Percentiles rank a stretch among this genome's conserved stretches.
Evolutionary conservation across 1,140 invertebrate species (phyloP).

Genomic region (Nephila pilipes): DNA sequence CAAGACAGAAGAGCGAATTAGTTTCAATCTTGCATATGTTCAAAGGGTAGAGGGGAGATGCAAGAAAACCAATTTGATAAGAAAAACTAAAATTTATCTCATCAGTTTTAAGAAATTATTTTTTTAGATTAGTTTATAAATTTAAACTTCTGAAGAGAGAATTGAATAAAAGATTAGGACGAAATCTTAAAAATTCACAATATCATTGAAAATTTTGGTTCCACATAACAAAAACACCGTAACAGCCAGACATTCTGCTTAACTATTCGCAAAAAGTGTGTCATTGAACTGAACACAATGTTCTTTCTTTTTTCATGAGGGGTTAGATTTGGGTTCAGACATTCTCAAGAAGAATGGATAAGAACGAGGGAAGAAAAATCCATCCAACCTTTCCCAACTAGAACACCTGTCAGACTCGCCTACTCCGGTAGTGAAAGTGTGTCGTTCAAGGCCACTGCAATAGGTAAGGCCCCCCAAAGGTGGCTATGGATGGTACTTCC

Average conservation of each 20-base stretch:
- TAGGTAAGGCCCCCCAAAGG: neutral
- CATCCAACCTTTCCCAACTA: neutral
- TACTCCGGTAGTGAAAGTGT: conserved; percentile 58
- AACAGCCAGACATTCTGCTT: neutral
- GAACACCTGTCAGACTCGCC: conserved; percentile 54
- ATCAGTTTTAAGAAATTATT: no score
- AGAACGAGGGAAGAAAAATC: neutral
- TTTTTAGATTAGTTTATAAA: no score
- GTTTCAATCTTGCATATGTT: no score
- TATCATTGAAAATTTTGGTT: neutral
- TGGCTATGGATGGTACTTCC: neutral
- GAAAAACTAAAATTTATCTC: no score
- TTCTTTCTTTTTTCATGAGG: conserved; percentile 35
- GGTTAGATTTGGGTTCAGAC: conserved; percentile 25
- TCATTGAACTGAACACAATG: conserved; percentile 51
- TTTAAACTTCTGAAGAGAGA: no score
- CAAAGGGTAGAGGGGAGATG: no score
- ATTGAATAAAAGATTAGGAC: no score
- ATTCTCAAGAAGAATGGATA: conserved; percentile 49
- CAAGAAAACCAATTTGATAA: no score
- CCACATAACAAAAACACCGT: neutral
- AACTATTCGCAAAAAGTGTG: conserved; percentile 30
- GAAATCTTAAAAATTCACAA: neutral
- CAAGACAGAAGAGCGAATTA: no score
- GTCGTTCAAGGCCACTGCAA: conserved; percentile 62